A percentile compares a stretch with the other conserved stretches of the same genome.
phyloP scores from a whole-genome alignment of 2,888 invertebrate genomes.

The Noctua janthe region DNA sequence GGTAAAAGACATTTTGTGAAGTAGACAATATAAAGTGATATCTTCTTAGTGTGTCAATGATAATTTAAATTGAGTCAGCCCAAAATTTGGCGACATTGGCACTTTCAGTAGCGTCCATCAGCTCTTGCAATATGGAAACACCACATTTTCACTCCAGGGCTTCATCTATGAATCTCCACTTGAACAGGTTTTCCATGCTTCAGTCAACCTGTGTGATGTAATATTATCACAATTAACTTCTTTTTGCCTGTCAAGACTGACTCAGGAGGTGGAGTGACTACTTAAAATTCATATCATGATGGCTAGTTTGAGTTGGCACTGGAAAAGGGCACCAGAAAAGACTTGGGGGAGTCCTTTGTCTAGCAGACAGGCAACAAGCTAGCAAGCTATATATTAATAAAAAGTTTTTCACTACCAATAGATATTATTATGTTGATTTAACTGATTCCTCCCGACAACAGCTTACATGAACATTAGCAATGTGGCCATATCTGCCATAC shows the following conservation, averaged over 20 bases:
- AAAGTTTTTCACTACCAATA: too few species aligned
- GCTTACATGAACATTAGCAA: too few species aligned
- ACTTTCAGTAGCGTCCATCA: neutral
- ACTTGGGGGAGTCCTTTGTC: neutral
- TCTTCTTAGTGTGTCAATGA: neutral
- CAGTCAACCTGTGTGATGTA: neutral
- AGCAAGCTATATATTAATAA: neutral
- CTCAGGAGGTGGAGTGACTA: neutral
- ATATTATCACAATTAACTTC: neutral
- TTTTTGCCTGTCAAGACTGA: neutral
- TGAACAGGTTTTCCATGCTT: neutral
- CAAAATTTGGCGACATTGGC: neutral
- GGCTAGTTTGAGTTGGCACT: neutral
- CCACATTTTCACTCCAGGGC: neutral
- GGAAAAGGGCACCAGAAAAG: neutral
- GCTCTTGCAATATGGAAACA: neutral
- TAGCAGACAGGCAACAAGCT: neutral
- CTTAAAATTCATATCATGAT: too few species aligned
- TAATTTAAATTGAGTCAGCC: neutral
- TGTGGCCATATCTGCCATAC: too few species aligned
- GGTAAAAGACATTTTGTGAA: slow-evolving; percentile 67
- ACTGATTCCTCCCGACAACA: too few species aligned
- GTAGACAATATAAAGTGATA: neutral
- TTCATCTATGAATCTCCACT: neutral
- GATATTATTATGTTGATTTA: too few species aligned